Conservation (phyloP, 2,888 invertebrate species). For the Orthosia incerta region DNA sequence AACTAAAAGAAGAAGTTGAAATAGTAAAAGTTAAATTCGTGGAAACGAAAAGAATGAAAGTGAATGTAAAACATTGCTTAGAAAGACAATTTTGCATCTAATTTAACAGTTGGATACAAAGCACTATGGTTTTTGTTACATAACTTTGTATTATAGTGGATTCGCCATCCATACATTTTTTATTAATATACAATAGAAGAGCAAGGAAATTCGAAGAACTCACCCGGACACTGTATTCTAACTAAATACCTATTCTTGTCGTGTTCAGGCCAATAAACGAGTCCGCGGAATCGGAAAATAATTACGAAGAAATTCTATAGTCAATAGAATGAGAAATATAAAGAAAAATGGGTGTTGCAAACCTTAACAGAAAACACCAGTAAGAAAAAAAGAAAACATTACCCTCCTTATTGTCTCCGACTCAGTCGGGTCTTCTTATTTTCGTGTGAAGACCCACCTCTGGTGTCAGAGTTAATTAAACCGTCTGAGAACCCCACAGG, state of each 20-base stretch:
- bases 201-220: too few relatives aligned
- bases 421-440: background rate
- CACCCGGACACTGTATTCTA: background rate
- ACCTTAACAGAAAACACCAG: too few relatives aligned
- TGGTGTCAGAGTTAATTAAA: too few relatives aligned
- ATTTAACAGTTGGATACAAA: too few relatives aligned
- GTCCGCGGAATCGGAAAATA: background rate
- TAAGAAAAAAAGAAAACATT: background rate
- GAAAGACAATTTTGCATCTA: too few relatives aligned
- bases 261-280: background rate
- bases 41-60: background rate
- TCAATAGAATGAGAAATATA: background rate
- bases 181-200: too few relatives aligned
- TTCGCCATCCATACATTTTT: too few relatives aligned
- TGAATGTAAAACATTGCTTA: too few relatives aligned
- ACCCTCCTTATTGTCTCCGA: background rate
- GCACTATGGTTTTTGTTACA: too few relatives aligned
- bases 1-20: background rate
- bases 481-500: too few relatives aligned
- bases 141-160: too few relatives aligned
- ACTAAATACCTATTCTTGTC: background rate
- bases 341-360: background rate
- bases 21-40: background rate
- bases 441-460: too few relatives aligned
- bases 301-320: slow-evolving; percentile 8